Evolutionary conservation across 2,888 invertebrate species (phyloP).

Genomic region (Patella depressa): DNA sequence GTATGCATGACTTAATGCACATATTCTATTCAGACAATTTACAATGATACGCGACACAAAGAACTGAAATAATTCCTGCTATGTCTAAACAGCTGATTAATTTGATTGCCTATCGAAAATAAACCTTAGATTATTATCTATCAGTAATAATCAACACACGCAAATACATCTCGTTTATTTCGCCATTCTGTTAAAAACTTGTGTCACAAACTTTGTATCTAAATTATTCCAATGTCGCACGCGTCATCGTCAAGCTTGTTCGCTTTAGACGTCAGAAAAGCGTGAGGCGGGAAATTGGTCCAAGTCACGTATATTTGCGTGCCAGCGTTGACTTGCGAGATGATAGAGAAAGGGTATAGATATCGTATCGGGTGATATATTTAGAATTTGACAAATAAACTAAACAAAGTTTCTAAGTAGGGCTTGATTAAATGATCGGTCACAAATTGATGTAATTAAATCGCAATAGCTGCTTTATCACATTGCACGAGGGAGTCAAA

Average conservation of each 20-base stretch:
- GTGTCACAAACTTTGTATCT: too few species aligned
- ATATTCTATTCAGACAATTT: too few species aligned
- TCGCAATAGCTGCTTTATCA: too few species aligned
- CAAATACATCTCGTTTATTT: not conserved
- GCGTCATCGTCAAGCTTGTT: not conserved
- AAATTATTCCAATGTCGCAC: not conserved
- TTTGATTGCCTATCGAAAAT: not conserved
- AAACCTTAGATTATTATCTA: not conserved
- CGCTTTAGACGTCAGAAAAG: not conserved
- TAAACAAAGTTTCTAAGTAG: too few species aligned
- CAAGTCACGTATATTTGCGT: not conserved
- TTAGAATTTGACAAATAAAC: too few species aligned
- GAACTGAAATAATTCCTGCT: too few species aligned
- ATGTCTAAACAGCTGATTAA: not conserved
- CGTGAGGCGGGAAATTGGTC: conserved; percentile 1
- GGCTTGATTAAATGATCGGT: too few species aligned
- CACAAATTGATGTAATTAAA: too few species aligned
- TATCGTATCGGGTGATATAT: not conserved
- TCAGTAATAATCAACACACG: not conserved
- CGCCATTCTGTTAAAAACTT: too few species aligned
- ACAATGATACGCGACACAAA: too few species aligned
- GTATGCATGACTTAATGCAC: too few species aligned
- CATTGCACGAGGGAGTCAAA: too few species aligned
- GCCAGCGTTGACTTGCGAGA: not conserved
- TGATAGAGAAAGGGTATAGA: not conserved